Evolutionary conservation across 1,140 invertebrate genomes (phyloP), one percentile per base, ranked within the genome.

Genomic region (Propsilocerus akamusi): DNA sequence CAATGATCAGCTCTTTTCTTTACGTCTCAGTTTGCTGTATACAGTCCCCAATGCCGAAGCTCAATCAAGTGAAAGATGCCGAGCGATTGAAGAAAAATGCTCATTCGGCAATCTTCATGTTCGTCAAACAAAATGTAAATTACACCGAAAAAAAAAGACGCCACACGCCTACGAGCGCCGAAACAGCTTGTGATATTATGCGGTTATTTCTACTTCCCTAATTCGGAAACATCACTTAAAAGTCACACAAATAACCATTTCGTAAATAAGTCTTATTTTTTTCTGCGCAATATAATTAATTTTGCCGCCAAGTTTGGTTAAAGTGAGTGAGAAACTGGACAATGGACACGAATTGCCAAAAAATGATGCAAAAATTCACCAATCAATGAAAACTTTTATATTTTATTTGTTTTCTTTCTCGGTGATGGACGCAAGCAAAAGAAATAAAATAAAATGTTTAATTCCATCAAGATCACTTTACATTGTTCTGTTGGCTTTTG

Each of bases 141-240:
- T n/a, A n/a, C n/a, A 30, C n/a, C n/a, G n/a, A 30, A 30, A 30
- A 8, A 11, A 8, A 30, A 30, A 30, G 17, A 41, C 34, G 34
- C 34, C n/a, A 41, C 22, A 41, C 34, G 34, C 34, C 34, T 20
- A 41, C 34, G 5, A 10, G 28, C 3, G 28, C 8, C 6, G 17
- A 41, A 2, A 17, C 12, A 5, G 5, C 10, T 41, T 41, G 17
- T 41, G 17, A 41, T 20, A n/a, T n/a, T n/a, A n/a, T n/a, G n/a
- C n/a, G n/a, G 17, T 41, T 17, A 41, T 41, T 41, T 41, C 34
- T 6, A 41, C 34, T 41, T 41, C 34, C n/a, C 34, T 41, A 17
- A 41, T 41, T 41, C 17, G 34, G 34, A 41, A 41, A 41, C 34
- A 41, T 41, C 34, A 41, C 34, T 41, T 41, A 12, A n/a, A 30